A percentile compares a stretch with the other conserved stretches of the same genome.
phyloP scores from a whole-genome alignment of 2,888 invertebrate species.

The Caenorhabditis auriculariae region DNA sequence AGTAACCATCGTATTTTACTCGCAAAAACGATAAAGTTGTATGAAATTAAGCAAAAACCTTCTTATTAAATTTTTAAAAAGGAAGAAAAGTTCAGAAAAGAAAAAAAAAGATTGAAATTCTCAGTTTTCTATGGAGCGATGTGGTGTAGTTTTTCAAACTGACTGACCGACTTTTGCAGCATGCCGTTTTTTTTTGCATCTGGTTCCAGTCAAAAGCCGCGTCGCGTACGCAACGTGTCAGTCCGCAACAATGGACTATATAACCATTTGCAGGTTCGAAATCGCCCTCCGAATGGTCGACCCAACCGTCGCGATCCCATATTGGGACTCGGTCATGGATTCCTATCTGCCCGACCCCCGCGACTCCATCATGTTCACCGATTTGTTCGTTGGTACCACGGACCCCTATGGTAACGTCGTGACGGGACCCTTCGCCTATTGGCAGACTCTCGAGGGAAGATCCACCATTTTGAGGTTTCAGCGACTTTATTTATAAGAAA shows the following conservation, averaged over 20 bases:
- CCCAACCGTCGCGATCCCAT: conserved; percentile 64
- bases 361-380: conserved; percentile 64
- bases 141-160: too few species aligned
- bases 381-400: conserved; percentile 61
- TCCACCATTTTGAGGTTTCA: conserved; percentile 52
- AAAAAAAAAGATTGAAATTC: neutral
- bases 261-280: conserved; percentile 41
- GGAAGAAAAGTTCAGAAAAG: too few species aligned
- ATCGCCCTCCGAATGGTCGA: conserved; percentile 62
- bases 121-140: too few species aligned
- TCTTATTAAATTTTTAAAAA: too few species aligned
- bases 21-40: too few species aligned
- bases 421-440: conserved; percentile 60
- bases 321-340: conserved; percentile 65
- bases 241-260: too few species aligned
- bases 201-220: too few species aligned
- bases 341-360: conserved; percentile 62
- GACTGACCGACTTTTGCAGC: too few species aligned
- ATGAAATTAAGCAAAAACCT: too few species aligned
- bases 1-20: too few species aligned
- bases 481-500: neutral
- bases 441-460: conserved; percentile 61
- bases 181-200: too few species aligned
- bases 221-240: too few species aligned
- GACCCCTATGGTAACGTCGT: conserved; percentile 53